A percentile compares a stretch with the other conserved stretches of the same genome.
phyloP scores from a whole-genome alignment of 2,888 invertebrate species.

The Drosophila subquinaria region DNA sequence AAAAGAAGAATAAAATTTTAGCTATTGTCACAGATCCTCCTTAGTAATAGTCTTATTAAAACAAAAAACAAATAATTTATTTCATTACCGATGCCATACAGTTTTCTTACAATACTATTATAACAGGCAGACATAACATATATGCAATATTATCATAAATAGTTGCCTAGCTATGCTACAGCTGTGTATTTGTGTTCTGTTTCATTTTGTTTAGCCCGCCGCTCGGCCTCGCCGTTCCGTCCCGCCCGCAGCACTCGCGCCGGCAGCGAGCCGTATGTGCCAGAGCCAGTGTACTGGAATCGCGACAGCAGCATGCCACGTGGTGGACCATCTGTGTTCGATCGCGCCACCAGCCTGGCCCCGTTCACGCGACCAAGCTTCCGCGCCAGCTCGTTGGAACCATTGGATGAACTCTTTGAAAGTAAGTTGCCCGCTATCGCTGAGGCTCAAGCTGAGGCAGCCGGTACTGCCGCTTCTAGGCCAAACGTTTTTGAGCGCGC shows the following conservation, averaged over 20 bases:
- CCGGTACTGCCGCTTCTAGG: slow-evolving; percentile 52
- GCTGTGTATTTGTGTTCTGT: slow-evolving; percentile 16
- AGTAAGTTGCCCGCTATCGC: slow-evolving; percentile 81
- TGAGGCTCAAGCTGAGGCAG: slow-evolving; percentile 63
- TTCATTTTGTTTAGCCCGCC: slow-evolving; percentile 69
- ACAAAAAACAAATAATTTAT: not conserved
- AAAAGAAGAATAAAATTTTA: not conserved
- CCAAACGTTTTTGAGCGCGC: slow-evolving; percentile 85
- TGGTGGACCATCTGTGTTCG: slow-evolving; percentile 82
- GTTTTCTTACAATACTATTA: not conserved
- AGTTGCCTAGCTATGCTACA: not conserved
- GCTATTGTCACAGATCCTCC: not conserved
- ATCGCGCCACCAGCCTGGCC: slow-evolving; percentile 83
- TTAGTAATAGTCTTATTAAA: not conserved
- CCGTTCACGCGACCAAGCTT: slow-evolving; percentile 80
- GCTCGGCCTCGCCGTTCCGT: slow-evolving; percentile 75
- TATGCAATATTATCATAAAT: not conserved
- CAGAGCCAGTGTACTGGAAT: slow-evolving; percentile 79
- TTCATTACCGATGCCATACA: not conserved
- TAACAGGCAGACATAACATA: not conserved
- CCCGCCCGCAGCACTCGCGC: slow-evolving; percentile 80
- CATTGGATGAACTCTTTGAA: slow-evolving; percentile 84
- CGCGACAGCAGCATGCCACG: slow-evolving; percentile 75
- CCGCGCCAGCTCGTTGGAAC: slow-evolving; percentile 85
- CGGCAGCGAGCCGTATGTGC: slow-evolving; percentile 84